Conservation (phyloP, 37 sponge, comb jelly and placozoan genomes). For the Ephydatia muelleri region DNA sequence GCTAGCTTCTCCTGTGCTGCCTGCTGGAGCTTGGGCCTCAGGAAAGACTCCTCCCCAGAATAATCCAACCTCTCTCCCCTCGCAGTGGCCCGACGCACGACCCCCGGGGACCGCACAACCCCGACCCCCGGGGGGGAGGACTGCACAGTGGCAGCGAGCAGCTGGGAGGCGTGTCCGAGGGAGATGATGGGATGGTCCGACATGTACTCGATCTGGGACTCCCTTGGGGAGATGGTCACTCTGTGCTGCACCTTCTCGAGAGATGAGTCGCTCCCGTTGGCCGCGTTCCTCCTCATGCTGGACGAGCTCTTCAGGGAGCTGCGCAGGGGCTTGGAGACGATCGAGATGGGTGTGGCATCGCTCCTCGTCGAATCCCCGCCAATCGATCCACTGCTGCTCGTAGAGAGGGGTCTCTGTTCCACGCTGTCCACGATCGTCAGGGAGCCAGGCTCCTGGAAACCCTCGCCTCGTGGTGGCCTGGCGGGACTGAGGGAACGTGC, state of each 20-base stretch:
- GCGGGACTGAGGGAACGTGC: slow-evolving; percentile 67
- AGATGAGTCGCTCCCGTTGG: background rate
- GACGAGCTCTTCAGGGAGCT: slow-evolving; percentile 12
- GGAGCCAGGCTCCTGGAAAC: background rate
- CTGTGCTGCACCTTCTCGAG: slow-evolving; percentile 3
- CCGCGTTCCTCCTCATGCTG: slow-evolving; percentile 13
- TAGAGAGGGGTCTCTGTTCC: background rate
- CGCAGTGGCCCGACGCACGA: background rate
- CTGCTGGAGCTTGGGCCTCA: background rate
- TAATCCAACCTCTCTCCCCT: slow-evolving; percentile 46
- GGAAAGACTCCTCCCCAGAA: slow-evolving; percentile 20
- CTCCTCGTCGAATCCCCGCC: slow-evolving; percentile 4
- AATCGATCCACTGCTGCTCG: slow-evolving; percentile 2
- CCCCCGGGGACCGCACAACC: background rate
- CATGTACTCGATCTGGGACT: slow-evolving; percentile 32
- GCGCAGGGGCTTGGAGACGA: slow-evolving; percentile 18
- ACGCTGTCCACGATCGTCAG: background rate
- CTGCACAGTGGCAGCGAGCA: background rate
- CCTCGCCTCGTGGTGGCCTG: slow-evolving; percentile 10
- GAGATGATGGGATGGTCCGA: slow-evolving; percentile 8
- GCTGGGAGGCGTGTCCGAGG: background rate
- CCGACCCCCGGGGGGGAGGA: background rate
- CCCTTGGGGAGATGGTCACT: slow-evolving; percentile 50
- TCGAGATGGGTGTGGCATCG: background rate
- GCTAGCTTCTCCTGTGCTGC: background rate